Conservation (phyloP, 2,888 invertebrate species). For the Drosophila helvetica region DNA sequence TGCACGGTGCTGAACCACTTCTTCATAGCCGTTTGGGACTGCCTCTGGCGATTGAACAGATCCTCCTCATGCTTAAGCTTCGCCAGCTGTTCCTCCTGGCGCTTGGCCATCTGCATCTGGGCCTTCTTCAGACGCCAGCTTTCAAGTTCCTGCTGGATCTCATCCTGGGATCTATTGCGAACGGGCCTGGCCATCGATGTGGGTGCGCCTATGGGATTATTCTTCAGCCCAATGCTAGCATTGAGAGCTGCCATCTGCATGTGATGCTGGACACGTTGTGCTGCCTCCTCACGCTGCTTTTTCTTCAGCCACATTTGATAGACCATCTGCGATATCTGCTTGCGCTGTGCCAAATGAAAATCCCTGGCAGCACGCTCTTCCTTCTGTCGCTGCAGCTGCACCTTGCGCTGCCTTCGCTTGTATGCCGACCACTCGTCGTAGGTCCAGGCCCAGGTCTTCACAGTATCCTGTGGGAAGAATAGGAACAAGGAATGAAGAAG, state of each 20-base stretch:
- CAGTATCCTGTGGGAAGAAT: background rate
- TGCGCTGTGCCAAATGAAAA: constrained; percentile 60
- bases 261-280: constrained; percentile 31
- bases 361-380: constrained; percentile 52
- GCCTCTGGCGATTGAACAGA: constrained; percentile 53
- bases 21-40: constrained; percentile 73
- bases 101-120: constrained; percentile 71
- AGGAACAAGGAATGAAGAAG: too few relatives aligned
- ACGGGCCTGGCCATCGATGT: background rate
- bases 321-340: constrained; percentile 65
- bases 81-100: constrained; percentile 55
- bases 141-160: constrained; percentile 51
- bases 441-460: constrained; percentile 45
- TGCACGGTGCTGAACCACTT: constrained; percentile 79
- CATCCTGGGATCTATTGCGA: constrained; percentile 42
- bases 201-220: background rate
- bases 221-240: background rate
- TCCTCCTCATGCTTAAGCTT: constrained; percentile 44
- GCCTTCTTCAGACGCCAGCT: constrained; percentile 58
- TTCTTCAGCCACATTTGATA: constrained; percentile 77
- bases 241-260: constrained; percentile 20
- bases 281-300: constrained; percentile 53
- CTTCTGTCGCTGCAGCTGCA: constrained; percentile 39
- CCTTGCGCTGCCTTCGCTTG: constrained; percentile 63
- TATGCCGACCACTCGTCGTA: constrained; percentile 80